These are phyloP conservation scores for Callosobruchus maculatus DNA, from an alignment of 2,888 invertebrate species.

Conservation along the genomic window DNA sequence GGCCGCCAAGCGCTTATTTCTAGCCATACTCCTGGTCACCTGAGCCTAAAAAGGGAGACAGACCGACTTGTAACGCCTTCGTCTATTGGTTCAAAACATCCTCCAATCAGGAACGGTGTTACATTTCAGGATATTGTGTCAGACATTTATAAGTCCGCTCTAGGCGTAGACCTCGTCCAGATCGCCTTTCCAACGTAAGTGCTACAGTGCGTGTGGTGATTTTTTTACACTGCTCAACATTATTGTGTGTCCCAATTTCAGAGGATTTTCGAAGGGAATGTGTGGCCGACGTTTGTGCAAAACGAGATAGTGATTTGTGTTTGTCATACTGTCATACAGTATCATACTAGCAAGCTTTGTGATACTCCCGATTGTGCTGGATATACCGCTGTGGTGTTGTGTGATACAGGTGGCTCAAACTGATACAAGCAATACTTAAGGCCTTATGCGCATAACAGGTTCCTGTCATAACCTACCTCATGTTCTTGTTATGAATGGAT, in stretches of 20 bases:
- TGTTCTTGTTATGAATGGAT: neutral
- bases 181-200: slow-evolving; percentile 98
- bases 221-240: slow-evolving; percentile 18
- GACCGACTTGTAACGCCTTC: slow-evolving; percentile 50
- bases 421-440: neutral
- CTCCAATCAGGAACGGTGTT: slow-evolving; percentile 51
- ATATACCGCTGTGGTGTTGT: slow-evolving; percentile 12
- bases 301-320: slow-evolving; percentile 16
- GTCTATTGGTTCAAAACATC: slow-evolving; percentile 47
- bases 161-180: slow-evolving; percentile 78
- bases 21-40: slow-evolving; percentile 41
- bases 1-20: slow-evolving; percentile 35
- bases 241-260: slow-evolving; percentile 18
- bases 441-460: neutral
- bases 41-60: slow-evolving; percentile 65
- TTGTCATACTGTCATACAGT: slow-evolving; percentile 23
- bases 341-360: slow-evolving; percentile 33
- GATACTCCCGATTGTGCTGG: slow-evolving; percentile 7
- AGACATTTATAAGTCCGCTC: slow-evolving; percentile 72
- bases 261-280: slow-evolving; percentile 20
- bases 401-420: neutral
- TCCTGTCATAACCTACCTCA: neutral
- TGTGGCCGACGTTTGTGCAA: slow-evolving; percentile 9
- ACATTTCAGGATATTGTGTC: slow-evolving; percentile 71
- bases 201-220: slow-evolving; percentile 22